Evolutionary conservation across 2,797 vertebrate genomes (phyloP).

Genomic region (Sebastes matsubarae): DNA sequence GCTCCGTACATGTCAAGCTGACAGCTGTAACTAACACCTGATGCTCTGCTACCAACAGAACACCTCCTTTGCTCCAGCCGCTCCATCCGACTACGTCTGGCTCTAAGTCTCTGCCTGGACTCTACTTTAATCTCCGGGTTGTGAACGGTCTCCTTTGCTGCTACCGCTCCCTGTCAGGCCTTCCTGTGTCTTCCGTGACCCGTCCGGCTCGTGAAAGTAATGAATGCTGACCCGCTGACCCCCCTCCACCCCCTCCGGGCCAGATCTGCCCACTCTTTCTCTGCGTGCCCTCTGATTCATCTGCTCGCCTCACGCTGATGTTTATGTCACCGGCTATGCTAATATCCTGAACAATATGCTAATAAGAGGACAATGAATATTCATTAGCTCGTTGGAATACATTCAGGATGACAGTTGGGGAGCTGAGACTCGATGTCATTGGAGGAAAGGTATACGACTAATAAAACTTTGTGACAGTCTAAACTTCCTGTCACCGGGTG

Average conservation of each 20-base stretch:
- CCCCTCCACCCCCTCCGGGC: not conserved
- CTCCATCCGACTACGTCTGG: not conserved
- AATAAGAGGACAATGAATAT: slow-evolving; percentile 54
- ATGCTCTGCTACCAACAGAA: not conserved
- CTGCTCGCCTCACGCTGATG: slow-evolving; percentile 38
- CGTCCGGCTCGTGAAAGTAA: slow-evolving; percentile 31
- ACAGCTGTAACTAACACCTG: not conserved
- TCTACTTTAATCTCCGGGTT: not conserved
- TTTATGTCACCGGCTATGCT: slow-evolving; percentile 58
- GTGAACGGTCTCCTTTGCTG: slow-evolving; percentile 12
- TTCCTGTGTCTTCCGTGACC: slow-evolving; percentile 1
- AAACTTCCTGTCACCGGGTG: slow-evolving; percentile 12
- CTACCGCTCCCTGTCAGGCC: slow-evolving; percentile 6
- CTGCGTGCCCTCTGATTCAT: slow-evolving; percentile 57
- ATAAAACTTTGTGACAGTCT: slow-evolving; percentile 23
- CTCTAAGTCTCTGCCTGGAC: not conserved
- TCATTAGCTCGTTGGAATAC: slow-evolving; percentile 27
- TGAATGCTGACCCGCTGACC: slow-evolving; percentile 52
- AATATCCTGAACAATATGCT: slow-evolving; percentile 55
- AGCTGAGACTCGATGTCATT: slow-evolving; percentile 23
- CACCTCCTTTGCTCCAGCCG: not conserved
- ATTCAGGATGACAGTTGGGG: slow-evolving; percentile 46
- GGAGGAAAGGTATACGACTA: slow-evolving; percentile 12
- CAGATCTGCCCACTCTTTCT: slow-evolving; percentile 33
- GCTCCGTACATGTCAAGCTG: not conserved